Percentiles rank a stretch among this genome's conserved stretches.
These are phyloP conservation scores for Augochlorella aurata DNA, from an alignment of 2,888 invertebrate genomes.

Conservation along the genomic window DNA sequence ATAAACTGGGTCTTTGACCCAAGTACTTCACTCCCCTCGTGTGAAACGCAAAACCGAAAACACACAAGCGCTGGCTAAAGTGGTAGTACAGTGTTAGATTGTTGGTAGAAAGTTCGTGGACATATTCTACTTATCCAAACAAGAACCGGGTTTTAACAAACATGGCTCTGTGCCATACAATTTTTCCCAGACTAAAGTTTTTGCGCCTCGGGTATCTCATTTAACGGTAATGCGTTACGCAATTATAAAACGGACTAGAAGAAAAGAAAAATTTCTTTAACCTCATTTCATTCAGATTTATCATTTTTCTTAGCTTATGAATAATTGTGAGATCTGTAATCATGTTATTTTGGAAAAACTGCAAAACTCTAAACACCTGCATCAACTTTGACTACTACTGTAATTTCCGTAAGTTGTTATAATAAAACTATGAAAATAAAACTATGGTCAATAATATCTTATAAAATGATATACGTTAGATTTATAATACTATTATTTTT, in stretches of 20 bases:
- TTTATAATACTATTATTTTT: too few species aligned
- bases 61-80: slow-evolving; percentile 12
- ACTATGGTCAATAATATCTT: too few species aligned
- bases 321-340: not conserved
- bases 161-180: not conserved
- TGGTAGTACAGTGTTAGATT: not conserved
- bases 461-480: too few species aligned
- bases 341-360: not conserved
- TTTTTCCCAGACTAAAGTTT: not conserved
- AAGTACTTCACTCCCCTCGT: slow-evolving; percentile 22
- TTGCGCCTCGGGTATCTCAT: not conserved
- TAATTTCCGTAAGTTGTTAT: not conserved
- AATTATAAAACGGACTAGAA: not conserved
- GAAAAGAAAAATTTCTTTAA: not conserved
- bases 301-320: not conserved
- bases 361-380: not conserved
- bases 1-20: slow-evolving; percentile 39
- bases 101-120: slow-evolving; percentile 13
- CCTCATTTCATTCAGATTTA: not conserved
- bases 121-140: not conserved
- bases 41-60: slow-evolving; percentile 31
- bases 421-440: not conserved
- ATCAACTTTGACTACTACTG: not conserved
- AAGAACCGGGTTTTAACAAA: not conserved
- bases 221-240: not conserved